A percentile compares a stretch with the other conserved stretches of the same genome.
Evolutionary conservation across 2,888 invertebrate genomes (phyloP).

Genomic region (Hypomecis punctinalis): DNA sequence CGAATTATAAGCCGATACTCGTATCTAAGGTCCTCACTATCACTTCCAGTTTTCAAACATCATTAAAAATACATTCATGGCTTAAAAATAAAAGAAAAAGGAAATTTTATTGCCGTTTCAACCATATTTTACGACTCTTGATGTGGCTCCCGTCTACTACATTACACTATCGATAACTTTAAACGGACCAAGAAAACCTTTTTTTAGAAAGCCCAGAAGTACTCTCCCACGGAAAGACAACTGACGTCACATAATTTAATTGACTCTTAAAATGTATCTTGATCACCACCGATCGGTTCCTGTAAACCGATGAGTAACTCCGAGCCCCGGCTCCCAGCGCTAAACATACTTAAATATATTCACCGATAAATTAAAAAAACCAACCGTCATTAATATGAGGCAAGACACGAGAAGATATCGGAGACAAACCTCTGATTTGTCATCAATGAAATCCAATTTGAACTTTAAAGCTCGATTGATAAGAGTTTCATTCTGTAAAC

Average conservation of each 20-base stretch:
- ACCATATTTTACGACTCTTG: conserved; percentile 19
- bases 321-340: conserved; percentile 51
- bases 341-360: conserved; percentile 62
- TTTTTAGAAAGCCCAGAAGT: conserved; percentile 30
- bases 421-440: conserved; percentile 51
- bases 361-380: conserved; percentile 73
- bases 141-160: conserved; percentile 29
- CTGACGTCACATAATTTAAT: conserved; percentile 50
- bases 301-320: conserved; percentile 58
- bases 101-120: conserved; percentile 20
- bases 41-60: not conserved
- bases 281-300: conserved; percentile 52
- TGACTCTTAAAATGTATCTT: conserved; percentile 54
- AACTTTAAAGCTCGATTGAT: conserved; percentile 51
- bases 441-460: conserved; percentile 46
- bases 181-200: conserved; percentile 26
- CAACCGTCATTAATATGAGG: conserved; percentile 75
- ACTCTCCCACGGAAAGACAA: conserved; percentile 35
- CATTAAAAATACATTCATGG: conserved; percentile 7
- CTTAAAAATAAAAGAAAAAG: conserved; percentile 22
- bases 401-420: conserved; percentile 66
- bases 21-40: too few species aligned
- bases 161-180: conserved; percentile 30
- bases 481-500: conserved; percentile 49
- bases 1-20: too few species aligned